These are phyloP conservation scores for Strix uralensis DNA, from an alignment of 2,113 vertebrate genomes.

Conservation along the genomic window DNA sequence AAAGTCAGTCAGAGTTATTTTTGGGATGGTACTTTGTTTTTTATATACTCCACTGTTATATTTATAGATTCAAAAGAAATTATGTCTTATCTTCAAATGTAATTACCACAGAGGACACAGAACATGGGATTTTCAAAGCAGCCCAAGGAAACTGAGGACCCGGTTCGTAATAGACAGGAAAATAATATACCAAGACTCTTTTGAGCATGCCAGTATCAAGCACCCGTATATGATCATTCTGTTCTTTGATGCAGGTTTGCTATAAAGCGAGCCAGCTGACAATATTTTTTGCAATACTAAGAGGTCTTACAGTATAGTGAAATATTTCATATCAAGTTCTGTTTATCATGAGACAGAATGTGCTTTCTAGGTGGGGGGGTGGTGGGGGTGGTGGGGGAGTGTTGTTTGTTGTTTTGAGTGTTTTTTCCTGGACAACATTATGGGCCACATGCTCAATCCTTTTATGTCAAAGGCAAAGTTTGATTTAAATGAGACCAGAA, in stretches of 20 bases:
- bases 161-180: neutral
- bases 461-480: neutral
- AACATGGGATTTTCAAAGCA: neutral
- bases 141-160: neutral
- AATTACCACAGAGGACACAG: neutral
- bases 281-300: neutral
- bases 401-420: neutral
- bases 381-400: no score
- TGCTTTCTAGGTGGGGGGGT: neutral
- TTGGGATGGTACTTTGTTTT: neutral
- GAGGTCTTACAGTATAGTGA: neutral
- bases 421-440: neutral
- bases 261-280: neutral
- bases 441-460: neutral
- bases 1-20: neutral
- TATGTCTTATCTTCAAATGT: neutral
- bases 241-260: neutral
- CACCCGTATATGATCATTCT: rapidly evolving
- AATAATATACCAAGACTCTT: rapidly evolving
- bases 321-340: neutral
- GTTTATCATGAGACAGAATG: neutral
- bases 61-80: neutral
- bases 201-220: neutral
- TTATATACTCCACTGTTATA: neutral
- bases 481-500: neutral